Base-by-base conservation (phyloP, 2,797 vertebrate genomes). In the Sternotherus odoratus region DNA sequence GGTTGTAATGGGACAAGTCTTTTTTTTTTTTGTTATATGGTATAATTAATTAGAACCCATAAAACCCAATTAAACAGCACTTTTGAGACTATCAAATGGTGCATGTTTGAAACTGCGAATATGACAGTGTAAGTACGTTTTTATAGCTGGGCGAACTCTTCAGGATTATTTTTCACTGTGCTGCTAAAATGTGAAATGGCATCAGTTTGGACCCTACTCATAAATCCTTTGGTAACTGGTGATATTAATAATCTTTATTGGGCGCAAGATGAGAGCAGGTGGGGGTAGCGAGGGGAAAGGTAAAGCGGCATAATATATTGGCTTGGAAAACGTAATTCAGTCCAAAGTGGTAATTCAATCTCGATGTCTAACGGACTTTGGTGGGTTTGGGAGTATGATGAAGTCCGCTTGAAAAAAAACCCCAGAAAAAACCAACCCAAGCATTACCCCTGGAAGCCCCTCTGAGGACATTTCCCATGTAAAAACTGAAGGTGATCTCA, bases 31-130 rank as follows among this genome's bases (percentile, higher is more conserved):
- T 75, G 66, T 81, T 87, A 96, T 88, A 82, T 92, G 85, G 28
- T 80, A 95, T 97, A 97, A 97, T 97, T 97, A 97, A 97, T 97
- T 96, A 97, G 94, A 96, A 96, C 90, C 96, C 96, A 97, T 97
- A 96, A 97, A 96, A 96, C 87, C 96, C 97, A 97, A 97, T 97
- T 97, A 97, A 98, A 98, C 95, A 95, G 95, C 94, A 97, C 97
- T 97, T 98, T 95, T 93, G 97, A 97, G 96, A 97, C 96, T 96
- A 98, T 97, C 97, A 97, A 96, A 94, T 91, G 95, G 94, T 95
- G 88, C 94, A 95, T 87, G 90, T 94, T 96, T 97, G 95, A 97
- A 95, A 95, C 96, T 95, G 95, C 86, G 93, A 95, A 96, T 97
- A 96, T 97, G 96, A 97, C 93, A 97, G 95, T 85, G 46, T 97